Evolutionary conservation across 2,888 invertebrate genomes (phyloP).

Genomic region (Leptinotarsa peninsularis): DNA sequence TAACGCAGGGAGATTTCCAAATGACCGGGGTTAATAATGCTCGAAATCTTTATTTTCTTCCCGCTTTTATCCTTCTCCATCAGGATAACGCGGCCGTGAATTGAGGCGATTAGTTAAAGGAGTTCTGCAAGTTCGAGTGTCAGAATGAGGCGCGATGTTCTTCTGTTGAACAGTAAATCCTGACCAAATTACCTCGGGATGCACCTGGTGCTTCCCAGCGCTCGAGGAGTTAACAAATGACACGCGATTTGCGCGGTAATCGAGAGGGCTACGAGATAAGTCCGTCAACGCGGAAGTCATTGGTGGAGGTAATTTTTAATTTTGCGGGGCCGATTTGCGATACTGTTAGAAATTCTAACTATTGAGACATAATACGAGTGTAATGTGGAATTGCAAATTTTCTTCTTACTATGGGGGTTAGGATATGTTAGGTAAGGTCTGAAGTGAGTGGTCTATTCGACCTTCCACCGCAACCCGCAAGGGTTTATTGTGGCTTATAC

Average conservation of each 20-base stretch:
- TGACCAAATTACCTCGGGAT: conserved; percentile 61
- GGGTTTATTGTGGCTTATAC: no score
- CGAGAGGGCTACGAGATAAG: conserved; percentile 41
- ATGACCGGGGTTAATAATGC: conserved; percentile 16
- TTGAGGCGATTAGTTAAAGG: conserved; percentile 39
- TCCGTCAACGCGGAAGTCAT: conserved; percentile 29
- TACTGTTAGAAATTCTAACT: background rate
- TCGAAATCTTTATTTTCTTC: conserved; percentile 16
- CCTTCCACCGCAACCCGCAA: no score
- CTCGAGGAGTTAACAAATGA: conserved; percentile 64
- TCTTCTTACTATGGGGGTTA: no score
- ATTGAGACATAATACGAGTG: no score
- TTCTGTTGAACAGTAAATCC: conserved; percentile 59
- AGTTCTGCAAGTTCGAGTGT: conserved; percentile 39
- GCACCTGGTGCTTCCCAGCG: conserved; percentile 63
- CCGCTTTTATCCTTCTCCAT: conserved; percentile 21
- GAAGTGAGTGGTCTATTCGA: no score
- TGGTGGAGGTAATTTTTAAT: background rate
- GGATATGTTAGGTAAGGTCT: no score
- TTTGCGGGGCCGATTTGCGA: background rate
- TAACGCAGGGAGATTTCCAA: background rate
- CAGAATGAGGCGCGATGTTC: conserved; percentile 43
- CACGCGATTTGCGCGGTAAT: conserved; percentile 64
- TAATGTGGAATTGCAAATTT: no score
- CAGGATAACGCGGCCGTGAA: conserved; percentile 31